phyloP scores from a whole-genome alignment of 2,113 vertebrate species.

The Hoplias malabaricus region DNA sequence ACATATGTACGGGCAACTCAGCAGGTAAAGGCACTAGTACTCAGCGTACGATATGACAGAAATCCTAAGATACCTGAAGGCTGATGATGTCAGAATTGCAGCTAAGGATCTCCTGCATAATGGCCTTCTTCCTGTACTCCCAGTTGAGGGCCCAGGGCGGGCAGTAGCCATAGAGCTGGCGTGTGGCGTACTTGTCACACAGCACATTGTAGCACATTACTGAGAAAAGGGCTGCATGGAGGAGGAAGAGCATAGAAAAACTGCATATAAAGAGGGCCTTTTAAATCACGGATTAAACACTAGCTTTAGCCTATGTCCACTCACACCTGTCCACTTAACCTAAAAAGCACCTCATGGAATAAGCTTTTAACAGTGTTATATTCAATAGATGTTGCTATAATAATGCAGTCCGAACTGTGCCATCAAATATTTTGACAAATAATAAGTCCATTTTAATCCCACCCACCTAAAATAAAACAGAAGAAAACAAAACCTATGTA shows the following conservation, averaged over 20 bases:
- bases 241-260: not conserved
- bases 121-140: slow-evolving; percentile 98
- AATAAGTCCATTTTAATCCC: no score
- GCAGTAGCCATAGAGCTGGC: slow-evolving; percentile 97
- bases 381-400: no score
- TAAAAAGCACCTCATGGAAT: no score
- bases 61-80: slow-evolving; percentile 79
- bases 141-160: slow-evolving; percentile 97
- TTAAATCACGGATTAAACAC: not conserved
- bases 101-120: slow-evolving; percentile 96
- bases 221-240: slow-evolving; percentile 87
- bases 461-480: no score
- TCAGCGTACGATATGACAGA: not conserved
- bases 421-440: no score
- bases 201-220: slow-evolving; percentile 99
- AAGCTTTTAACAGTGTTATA: no score
- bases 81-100: slow-evolving; percentile 96
- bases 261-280: not conserved
- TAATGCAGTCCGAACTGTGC: no score
- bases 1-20: no score
- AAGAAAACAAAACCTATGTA: no score
- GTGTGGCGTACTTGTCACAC: slow-evolving; percentile 96
- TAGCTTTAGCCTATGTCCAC: not conserved
- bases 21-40: no score
- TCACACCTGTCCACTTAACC: no score